phyloP scores from a whole-genome alignment of 2,113 vertebrate genomes.

The Brachionichthys hirsutus region DNA sequence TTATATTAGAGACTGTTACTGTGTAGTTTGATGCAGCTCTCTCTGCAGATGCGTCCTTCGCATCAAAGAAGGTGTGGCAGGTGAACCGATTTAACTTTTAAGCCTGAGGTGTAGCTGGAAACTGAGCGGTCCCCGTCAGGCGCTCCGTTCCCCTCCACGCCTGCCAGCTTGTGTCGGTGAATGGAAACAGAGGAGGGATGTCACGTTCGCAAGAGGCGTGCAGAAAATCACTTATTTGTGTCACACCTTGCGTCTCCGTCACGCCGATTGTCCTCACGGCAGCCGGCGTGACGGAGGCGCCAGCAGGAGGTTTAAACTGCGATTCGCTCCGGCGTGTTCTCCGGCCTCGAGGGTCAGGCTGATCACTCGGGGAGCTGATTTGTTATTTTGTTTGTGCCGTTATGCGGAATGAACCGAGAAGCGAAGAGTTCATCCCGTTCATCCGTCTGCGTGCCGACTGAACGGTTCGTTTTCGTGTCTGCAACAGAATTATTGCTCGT shows the following conservation, averaged over 20 bases:
- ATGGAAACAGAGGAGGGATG: constrained; percentile 6
- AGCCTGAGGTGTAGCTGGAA: no score
- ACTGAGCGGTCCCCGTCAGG: no score
- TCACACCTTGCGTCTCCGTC: not conserved
- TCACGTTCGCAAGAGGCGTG: not conserved
- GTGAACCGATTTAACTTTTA: not conserved
- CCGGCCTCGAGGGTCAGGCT: constrained; percentile 19
- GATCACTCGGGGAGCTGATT: constrained; percentile 1
- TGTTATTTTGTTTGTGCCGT: not conserved
- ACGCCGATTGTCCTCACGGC: not conserved
- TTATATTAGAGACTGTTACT: no score
- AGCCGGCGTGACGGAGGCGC: not conserved
- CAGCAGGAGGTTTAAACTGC: constrained; percentile 14
- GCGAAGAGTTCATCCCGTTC: constrained; percentile 28
- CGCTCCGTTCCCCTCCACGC: not conserved
- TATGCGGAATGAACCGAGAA: constrained; percentile 23
- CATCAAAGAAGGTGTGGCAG: not conserved
- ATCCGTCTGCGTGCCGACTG: constrained; percentile 20
- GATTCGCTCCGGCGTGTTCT: no score
- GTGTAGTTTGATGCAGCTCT: no score
- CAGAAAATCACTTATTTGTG: not conserved
- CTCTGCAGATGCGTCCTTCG: not conserved
- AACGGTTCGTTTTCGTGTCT: constrained; percentile 33
- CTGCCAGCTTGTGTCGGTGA: constrained; percentile 15
- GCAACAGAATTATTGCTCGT: constrained; percentile 18